Evolutionary conservation across 2,888 invertebrate genomes (phyloP), one percentile per base, ranked within the genome.

Genomic region (Lasioglossum lativentre): DNA sequence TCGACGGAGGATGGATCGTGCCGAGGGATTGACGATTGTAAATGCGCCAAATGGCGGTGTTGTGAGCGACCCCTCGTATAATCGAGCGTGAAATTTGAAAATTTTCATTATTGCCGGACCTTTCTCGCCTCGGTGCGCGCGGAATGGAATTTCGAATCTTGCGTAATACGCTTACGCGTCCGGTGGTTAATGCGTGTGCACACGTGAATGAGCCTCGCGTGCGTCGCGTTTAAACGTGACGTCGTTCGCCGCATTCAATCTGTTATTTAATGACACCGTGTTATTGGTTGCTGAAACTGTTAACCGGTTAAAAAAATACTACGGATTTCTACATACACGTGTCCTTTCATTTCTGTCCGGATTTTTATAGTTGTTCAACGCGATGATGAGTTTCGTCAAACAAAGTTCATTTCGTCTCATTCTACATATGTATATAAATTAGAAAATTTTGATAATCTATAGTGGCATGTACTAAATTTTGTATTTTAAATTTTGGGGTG

Each of bases 1-100:
- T 74, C 68, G 38, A 68, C 78, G 74, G 42, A 76, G 87, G 82
- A 83, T 81, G 83, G 45, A 40, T 72, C 79, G 70, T 59, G 56
- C 30, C 78, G 59, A 66, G 85, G 87, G 82, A 81, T 81, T 59
- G 85, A 42, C 87, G 85, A 86, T 88, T 93, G 94, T 93, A 92
- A 92, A 93, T 92, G 92, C 86, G 92, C 94, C 95, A 94, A 95
- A 95, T 95, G 95, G 93, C 92, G 85, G 74, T 79, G 89, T 87
- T 34, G 77, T 34, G 66, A 63, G 75, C 78, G 71, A 82, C 45
- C 72, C 63, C 86, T 86, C 86, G 92, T 89, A 94, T 94, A 95
- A 95, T 95, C 94, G 94, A 94, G 94, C 95, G 95, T 94, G 92
- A 95, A 95, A 95, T 95, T 95, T 94, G 92, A 94, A 95, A 94